phyloP scores from a whole-genome alignment of 1,140 invertebrate genomes.

The Zaprionus lachaisei region DNA sequence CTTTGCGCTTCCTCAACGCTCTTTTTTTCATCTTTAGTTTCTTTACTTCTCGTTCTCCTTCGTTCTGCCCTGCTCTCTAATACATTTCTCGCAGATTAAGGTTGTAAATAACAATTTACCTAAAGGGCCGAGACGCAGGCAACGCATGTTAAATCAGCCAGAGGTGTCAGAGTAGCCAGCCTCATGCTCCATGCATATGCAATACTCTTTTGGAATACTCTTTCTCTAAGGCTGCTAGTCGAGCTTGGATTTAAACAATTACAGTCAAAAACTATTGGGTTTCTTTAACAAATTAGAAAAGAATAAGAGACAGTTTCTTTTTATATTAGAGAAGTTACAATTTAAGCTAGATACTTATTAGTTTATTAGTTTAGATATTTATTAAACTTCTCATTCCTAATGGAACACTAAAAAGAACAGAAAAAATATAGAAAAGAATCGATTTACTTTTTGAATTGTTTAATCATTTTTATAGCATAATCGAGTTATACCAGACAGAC shows the following conservation, averaged over 20 bases:
- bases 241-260: neutral
- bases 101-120: slow-evolving; percentile 78
- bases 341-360: too few species aligned
- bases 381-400: too few species aligned
- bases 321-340: too few species aligned
- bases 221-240: neutral
- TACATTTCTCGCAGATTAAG: slow-evolving; percentile 78
- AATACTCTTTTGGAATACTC: slow-evolving; percentile 63
- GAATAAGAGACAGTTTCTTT: too few species aligned
- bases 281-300: too few species aligned
- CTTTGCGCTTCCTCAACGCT: slow-evolving; percentile 53
- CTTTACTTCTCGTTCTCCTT: slow-evolving; percentile 1
- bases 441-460: too few species aligned
- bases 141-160: slow-evolving; percentile 53
- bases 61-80: slow-evolving; percentile 68
- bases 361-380: too few species aligned
- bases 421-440: too few species aligned
- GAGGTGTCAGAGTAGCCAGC: slow-evolving; percentile 2
- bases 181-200: slow-evolving; percentile 31
- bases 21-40: neutral
- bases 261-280: too few species aligned
- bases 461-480: neutral
- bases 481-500: too few species aligned
- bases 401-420: too few species aligned
- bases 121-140: slow-evolving; percentile 45